Base-by-base conservation (phyloP, 2,888 invertebrate species). In the Andrena camellia region DNA sequence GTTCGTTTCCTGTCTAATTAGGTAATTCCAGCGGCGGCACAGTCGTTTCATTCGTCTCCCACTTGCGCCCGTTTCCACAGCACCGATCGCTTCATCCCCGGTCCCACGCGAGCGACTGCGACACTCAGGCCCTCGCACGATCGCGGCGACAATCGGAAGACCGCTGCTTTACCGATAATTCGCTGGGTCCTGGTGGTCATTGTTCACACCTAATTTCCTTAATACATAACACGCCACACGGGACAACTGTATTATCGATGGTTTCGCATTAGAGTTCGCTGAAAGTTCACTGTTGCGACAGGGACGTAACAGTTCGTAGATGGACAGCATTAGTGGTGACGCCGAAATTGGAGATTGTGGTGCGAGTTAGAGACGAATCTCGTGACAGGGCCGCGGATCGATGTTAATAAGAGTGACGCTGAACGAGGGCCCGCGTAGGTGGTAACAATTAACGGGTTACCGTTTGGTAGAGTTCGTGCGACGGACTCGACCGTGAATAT, bases 401-500 rank as follows among this genome's bases (percentile, higher is more conserved):
- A 10, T 8, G 62, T 1, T 57, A 33, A 71, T 42, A 23, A 42
- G 63, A 54, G 33, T 29, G 59, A 17, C n/a, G 20, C 3, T 17
- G 8, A 20, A 42, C 26, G 23, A 6, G 4, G 29, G 23, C 0
- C 42, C 54, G 52, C 26, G 20, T 52, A 8, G 2, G 48, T 33
- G 31, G 67, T 26, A 67, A 63, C 20, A 57, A 74, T 78, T 74
- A 69, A 68, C 66, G 35, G 71, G 48, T 74, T 70, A 67, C 33
- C 23, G n/a, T 48, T 2, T 20, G 50, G 23, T 1, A 17, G 67
- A 67, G 29, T 54, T 20, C n/a, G 48, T 31, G 42, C 50, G 79
- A 74, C 67, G 70, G 70, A 81, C 80, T 80, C 73, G 78, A 50
- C 76, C 74, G 72, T 79, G 84, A 80, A 86, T 57, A 57, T 88